A percentile compares a stretch with the other conserved stretches of the same genome.
Evolutionary conservation across 2,113 vertebrate species (phyloP).

Genomic region (Struthidea cinerea): DNA sequence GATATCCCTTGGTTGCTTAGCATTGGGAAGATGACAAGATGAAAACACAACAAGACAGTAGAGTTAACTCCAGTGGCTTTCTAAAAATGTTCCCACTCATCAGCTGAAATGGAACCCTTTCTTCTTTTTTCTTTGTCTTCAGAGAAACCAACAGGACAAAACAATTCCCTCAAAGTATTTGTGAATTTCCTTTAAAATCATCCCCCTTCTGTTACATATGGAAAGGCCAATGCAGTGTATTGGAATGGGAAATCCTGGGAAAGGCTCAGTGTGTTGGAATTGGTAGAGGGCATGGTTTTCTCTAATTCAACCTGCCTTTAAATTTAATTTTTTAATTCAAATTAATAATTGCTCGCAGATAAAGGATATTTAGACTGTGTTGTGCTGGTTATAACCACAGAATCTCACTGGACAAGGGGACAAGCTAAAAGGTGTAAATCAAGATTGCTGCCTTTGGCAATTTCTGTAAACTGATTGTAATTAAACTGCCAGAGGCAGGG

Average conservation of each 20-base stretch:
- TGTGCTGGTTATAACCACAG: not conserved
- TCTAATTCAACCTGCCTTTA: not conserved
- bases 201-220: rapidly evolving
- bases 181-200: not conserved
- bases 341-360: not conserved
- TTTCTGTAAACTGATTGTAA: not conserved
- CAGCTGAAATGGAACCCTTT: not conserved
- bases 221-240: not conserved
- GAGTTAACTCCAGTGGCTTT: not conserved
- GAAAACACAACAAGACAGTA: not conserved
- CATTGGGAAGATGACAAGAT: not conserved
- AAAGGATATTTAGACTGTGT: not conserved
- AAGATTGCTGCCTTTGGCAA: not conserved
- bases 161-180: not conserved
- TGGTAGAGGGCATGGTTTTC: not conserved
- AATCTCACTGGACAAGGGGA: not conserved
- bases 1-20: not conserved
- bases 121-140: not conserved
- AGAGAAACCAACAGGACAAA: not conserved
- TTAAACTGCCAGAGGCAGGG: not conserved
- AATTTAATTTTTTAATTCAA: not conserved
- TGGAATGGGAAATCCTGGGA: not conserved
- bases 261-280: not conserved
- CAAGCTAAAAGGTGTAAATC: not conserved
- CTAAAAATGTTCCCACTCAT: not conserved